A percentile compares a stretch with the other conserved stretches of the same genome.
Evolutionary conservation across 2,888 invertebrate species (phyloP).

Genomic region (Hipparchia sbordonii): DNA sequence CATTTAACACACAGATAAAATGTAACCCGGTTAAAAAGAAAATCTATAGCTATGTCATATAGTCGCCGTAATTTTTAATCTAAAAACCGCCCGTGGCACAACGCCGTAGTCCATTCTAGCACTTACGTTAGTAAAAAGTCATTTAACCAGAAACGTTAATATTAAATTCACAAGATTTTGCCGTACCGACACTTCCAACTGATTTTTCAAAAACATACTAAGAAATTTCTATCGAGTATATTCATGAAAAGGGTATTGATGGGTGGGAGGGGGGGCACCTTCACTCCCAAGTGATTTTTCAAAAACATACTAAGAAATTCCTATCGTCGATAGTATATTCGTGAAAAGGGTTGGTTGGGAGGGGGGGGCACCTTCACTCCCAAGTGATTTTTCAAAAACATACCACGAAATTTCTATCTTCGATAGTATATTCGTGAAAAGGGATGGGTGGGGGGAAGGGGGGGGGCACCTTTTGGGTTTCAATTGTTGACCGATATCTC

Average conservation of each 20-base stretch:
- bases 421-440: slow-evolving; percentile 11
- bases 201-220: slow-evolving; percentile 14
- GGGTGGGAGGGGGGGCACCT: neutral
- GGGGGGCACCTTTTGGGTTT: slow-evolving; percentile 28
- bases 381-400: slow-evolving; percentile 5
- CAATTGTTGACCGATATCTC: slow-evolving; percentile 61
- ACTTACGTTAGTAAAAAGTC: slow-evolving; percentile 16
- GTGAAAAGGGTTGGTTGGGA: neutral
- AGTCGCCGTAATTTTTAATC: no score
- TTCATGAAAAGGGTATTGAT: slow-evolving; percentile 8
- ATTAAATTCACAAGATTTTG: neutral
- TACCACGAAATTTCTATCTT: slow-evolving; percentile 15
- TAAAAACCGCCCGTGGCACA: neutral
- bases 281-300: neutral
- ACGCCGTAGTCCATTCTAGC: neutral
- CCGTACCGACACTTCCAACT: neutral
- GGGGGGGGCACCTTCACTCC: neutral
- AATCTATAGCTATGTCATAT: no score
- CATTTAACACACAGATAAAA: no score
- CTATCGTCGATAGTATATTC: slow-evolving; percentile 7
- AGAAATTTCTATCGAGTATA: slow-evolving; percentile 12
- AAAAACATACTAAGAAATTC: slow-evolving; percentile 17
- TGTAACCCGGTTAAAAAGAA: no score
- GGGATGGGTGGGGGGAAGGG: neutral
- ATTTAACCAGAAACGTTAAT: slow-evolving; percentile 6